Percentiles rank a stretch among this genome's conserved stretches.
These are phyloP conservation scores for Sebastes aleutianus DNA, from an alignment of 2,797 vertebrate species.

Conservation along the genomic window DNA sequence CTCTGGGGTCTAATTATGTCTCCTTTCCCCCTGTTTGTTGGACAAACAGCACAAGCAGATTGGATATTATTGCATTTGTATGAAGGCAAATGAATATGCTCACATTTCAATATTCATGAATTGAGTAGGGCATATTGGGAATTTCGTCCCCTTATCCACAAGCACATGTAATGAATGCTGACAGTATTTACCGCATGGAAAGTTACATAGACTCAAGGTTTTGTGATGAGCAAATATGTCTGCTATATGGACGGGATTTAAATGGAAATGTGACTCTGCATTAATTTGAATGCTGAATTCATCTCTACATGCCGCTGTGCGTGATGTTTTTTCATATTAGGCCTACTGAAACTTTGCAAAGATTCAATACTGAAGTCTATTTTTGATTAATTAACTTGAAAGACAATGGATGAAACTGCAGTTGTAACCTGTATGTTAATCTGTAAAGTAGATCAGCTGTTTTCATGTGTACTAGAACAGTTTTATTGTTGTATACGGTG, in stretches of 20 bases:
- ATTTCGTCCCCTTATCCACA: constrained; percentile 22
- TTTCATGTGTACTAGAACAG: not conserved
- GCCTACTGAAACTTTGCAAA: not conserved
- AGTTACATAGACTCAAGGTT: not conserved
- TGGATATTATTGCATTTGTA: constrained; percentile 56
- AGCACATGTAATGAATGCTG: constrained; percentile 21
- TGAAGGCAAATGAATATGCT: constrained; percentile 46
- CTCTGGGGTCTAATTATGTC: constrained; percentile 49
- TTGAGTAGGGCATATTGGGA: constrained; percentile 24
- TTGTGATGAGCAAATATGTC: not conserved
- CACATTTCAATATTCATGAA: constrained; percentile 56
- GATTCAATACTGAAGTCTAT: not conserved
- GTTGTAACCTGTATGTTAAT: not conserved
- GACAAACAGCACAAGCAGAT: constrained; percentile 52
- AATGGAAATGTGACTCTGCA: constrained; percentile 12
- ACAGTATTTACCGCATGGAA: constrained; percentile 21
- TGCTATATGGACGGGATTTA: not conserved
- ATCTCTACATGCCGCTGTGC: not conserved
- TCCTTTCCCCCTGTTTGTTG: constrained; percentile 39
- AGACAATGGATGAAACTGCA: not conserved
- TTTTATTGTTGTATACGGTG: not conserved
- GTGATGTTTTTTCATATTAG: not conserved
- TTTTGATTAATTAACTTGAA: not conserved
- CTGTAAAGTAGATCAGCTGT: not conserved
- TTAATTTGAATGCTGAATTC: not conserved